Evolutionary conservation across 2,113 vertebrate species (phyloP).

Genomic region (Ramphastos sulfuratus): DNA sequence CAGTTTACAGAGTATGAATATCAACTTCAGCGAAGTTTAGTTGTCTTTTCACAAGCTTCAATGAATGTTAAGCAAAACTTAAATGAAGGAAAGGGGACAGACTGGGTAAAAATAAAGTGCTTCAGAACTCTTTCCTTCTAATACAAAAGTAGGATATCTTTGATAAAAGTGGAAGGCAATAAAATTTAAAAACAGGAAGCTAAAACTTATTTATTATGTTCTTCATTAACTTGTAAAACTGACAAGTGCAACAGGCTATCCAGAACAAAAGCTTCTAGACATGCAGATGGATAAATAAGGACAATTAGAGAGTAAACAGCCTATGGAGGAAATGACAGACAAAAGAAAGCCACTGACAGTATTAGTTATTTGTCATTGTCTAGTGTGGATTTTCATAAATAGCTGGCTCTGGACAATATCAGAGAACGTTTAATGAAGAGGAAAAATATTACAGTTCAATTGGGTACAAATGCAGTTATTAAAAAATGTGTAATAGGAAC

Average conservation of each 20-base stretch:
- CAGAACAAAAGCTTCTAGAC: not conserved
- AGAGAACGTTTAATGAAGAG: not conserved
- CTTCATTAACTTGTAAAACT: not conserved
- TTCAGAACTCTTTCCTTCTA: not conserved
- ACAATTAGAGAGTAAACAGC: not conserved
- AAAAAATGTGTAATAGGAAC: not conserved
- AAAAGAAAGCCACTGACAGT: not conserved
- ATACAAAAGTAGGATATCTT: not conserved
- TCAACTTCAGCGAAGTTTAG: not conserved
- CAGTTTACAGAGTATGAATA: not conserved
- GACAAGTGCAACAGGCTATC: not conserved
- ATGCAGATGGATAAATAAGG: not conserved
- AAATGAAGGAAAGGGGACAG: not conserved
- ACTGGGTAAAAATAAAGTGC: not conserved
- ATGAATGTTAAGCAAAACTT: not conserved
- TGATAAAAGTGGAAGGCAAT: not conserved
- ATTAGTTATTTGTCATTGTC: not conserved
- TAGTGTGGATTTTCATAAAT: not conserved
- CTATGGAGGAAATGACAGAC: not conserved
- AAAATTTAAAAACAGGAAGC: not conserved
- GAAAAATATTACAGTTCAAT: not conserved
- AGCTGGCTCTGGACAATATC: not conserved
- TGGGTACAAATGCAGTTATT: not conserved
- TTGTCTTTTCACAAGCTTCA: not conserved
- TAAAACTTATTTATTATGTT: not conserved